These are phyloP conservation scores for Gryon sp. DNA, from an alignment of 1,140 invertebrate genomes.

Conservation along the genomic window DNA sequence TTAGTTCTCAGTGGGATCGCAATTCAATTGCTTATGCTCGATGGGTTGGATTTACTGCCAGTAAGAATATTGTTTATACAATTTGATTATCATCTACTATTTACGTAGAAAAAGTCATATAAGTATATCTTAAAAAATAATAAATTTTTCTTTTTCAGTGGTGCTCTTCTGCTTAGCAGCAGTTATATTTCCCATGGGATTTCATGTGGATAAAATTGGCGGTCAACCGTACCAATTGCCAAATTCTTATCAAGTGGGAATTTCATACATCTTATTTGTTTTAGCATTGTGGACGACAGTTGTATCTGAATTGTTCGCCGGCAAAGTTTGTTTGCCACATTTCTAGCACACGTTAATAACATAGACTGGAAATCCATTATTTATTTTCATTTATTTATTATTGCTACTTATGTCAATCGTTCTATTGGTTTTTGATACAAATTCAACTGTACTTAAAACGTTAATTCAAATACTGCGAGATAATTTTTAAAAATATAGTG, in stretches of 20 bases:
- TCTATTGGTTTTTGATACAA: too few species aligned
- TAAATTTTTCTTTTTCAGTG: constrained; percentile 84
- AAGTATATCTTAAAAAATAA: constrained; percentile 14
- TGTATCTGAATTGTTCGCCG: constrained; percentile 96
- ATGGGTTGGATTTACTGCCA: constrained; percentile 97
- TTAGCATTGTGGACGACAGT: constrained; percentile 97
- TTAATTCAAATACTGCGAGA: too few species aligned
- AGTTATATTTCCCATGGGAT: constrained; percentile 97
- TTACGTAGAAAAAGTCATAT: neutral
- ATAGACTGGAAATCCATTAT: constrained; percentile 38
- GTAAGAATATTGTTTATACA: constrained; percentile 81
- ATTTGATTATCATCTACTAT: neutral
- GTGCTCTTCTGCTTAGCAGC: constrained; percentile 96
- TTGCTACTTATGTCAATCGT: too few species aligned
- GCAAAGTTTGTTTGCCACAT: constrained; percentile 98
- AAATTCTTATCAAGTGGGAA: constrained; percentile 96
- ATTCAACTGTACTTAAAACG: too few species aligned
- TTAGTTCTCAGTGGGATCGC: constrained; percentile 93
- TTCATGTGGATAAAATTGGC: constrained; percentile 96
- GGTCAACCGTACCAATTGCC: constrained; percentile 97
- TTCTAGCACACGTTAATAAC: constrained; percentile 82
- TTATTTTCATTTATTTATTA: constrained; percentile 55
- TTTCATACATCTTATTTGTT: constrained; percentile 97
- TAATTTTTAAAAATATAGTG: too few species aligned
- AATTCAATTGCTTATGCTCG: constrained; percentile 94